Evolutionary conservation across 2,113 vertebrate species (phyloP), one percentile per base, ranked within the genome.

Genomic region (Vidua chalybeata): DNA sequence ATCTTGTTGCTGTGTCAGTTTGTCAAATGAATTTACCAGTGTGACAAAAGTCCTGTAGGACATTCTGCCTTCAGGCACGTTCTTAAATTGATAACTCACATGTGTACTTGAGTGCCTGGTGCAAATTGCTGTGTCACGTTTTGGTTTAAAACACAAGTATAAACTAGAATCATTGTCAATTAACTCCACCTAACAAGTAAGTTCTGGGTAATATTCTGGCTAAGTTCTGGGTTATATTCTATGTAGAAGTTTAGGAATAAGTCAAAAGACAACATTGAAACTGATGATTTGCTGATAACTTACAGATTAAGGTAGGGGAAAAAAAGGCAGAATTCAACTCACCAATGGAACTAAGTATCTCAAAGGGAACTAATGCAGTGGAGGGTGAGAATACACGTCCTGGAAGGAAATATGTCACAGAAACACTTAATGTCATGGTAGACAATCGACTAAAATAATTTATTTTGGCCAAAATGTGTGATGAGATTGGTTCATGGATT

Each of bases 31-130:
- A 19, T 87, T 84, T 84, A 37, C 12, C 20, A 26, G 26, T 71
- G 39, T 66, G 37, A 69, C 10, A 33, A 2, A 86, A 66, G 14
- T 33, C 20, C 1, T 48, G 18, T 69, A 45, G 49, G 46, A 51
- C 11, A 17, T 78, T 67, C 30, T 8, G 5, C 15, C 20, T 81
- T 74, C n/a, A 64, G 35, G 39, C n/a, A 41, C 0, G 0, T n/a
- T 33, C 43, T 56, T 69, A 28, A 24, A 63, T 3, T 58, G 51
- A 7, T 62, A 46, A 12, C 9, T 62, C 54, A 41, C 3, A 8
- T 28, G 18, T 1, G 10, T 35, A 35, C 33, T 63, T 61, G 23
- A 7, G 1, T 51, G 45, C 39, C 28, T 84, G 54, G 18, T 68
- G 67, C 7, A 41, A 87, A 85, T 79, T 43, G 15, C 15, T 35